Evolutionary conservation across 37 sponge, comb jelly and placozoan genomes (phyloP), one percentile per base, ranked within the genome.

Genomic region (Eunapius fragilis): DNA sequence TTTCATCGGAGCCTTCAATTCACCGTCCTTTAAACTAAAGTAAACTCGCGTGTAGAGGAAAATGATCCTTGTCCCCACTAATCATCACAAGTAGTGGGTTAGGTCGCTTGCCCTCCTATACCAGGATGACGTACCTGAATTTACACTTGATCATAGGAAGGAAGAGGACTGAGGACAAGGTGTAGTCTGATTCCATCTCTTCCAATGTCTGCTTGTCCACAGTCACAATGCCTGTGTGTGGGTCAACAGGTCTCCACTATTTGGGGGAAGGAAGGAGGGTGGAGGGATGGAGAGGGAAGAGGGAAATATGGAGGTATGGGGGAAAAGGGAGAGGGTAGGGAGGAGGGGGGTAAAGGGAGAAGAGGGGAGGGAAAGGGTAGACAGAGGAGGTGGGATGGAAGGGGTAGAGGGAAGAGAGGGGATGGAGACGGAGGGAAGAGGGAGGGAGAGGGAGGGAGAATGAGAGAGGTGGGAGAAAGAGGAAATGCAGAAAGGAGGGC

Each of bases 171-270:
- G 58, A 17, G 17, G 58, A 58, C 0, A 4, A 58, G 58, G 47
- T 45, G 9, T 58, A 12, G 6, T 17, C 58, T 19, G 58, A 58
- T 58, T 17, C 17, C 1, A 58, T 10, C 19, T 58, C 22, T 2
- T 58, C 58, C 17, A 11, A 2, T 58, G 58, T 58, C 58, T 58
- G 14, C 14, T 76, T 41, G 25, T 33, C 35, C 38, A 67, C 49
- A 3, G 82, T 31, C 24, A 31, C 31, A 2, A 23, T 72, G 68
- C 77, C 77, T 36, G 74, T 82, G 28, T 41, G 12, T 38, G 84
- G 79, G n/a, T 89, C 89, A 22, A 89, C 27, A 19, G 68, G 67
- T 25, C 36, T 33, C 83, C 82, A 82, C 88, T 88, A 49, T 13
- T 34, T 28, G 6, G 31, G 31, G 19, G 70, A 37, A 2, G 3